These are phyloP conservation scores for Cyprinus carpio DNA, from an alignment of 2,113 vertebrate genomes.

Conservation along the genomic window DNA sequence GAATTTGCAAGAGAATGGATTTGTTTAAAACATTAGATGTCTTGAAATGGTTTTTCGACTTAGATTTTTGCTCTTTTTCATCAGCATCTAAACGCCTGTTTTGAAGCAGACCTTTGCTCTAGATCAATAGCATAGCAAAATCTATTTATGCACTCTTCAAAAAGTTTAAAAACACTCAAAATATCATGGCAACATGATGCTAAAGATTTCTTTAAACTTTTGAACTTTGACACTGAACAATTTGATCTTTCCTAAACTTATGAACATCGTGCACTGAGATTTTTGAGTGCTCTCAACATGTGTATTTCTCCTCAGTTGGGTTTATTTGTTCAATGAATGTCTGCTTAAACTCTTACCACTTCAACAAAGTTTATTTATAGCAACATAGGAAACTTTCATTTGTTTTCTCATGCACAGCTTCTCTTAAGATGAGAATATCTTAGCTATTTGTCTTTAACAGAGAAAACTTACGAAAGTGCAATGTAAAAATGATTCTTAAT, in stretches of 20 bases:
- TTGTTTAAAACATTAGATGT: slow-evolving; percentile 6
- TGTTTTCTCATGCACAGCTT: neutral
- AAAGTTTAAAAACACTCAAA: neutral
- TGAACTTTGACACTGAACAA: neutral
- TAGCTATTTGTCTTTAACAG: neutral
- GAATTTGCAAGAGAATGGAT: slow-evolving; percentile 4
- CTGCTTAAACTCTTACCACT: neutral
- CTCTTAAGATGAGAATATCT: neutral
- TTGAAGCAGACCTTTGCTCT: neutral
- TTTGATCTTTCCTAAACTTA: neutral
- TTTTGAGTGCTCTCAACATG: neutral
- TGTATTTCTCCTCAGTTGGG: neutral
- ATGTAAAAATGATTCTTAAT: too few relatives aligned
- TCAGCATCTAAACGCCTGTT: neutral
- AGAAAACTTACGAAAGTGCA: neutral
- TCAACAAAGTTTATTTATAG: neutral
- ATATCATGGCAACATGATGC: neutral
- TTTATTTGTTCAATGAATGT: neutral
- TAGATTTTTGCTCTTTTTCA: neutral
- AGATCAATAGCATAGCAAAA: neutral
- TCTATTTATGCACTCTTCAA: neutral
- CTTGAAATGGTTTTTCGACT: neutral
- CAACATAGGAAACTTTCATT: too few relatives aligned
- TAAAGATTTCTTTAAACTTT: neutral
- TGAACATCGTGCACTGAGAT: neutral